Evolutionary conservation across 2,888 invertebrate genomes (phyloP).

Genomic region (Tuta absoluta): DNA sequence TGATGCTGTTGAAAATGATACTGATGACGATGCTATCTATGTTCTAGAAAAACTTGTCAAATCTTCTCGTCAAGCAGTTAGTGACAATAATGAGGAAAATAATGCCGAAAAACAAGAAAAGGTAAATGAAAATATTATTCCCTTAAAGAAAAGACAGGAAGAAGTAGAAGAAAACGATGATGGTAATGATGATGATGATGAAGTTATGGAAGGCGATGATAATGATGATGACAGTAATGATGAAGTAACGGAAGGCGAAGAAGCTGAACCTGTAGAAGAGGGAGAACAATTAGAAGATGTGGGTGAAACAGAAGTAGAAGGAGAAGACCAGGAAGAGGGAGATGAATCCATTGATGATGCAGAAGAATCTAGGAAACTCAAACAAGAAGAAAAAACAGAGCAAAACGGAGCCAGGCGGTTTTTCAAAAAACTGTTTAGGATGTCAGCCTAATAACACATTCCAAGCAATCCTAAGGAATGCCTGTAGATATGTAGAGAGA

Average conservation of each 20-base stretch:
- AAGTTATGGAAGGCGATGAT: not conserved
- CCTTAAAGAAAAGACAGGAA: conserved; percentile 8
- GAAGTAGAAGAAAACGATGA: not conserved
- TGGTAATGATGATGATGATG: not conserved
- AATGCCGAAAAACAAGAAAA: not conserved
- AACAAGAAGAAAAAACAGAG: not conserved
- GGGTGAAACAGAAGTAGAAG: not conserved
- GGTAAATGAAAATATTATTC: not conserved
- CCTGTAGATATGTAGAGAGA: conserved; percentile 10
- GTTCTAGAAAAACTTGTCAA: not conserved
- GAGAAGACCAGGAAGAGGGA: not conserved
- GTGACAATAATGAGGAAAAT: not conserved
- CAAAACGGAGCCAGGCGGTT: not conserved
- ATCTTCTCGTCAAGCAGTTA: not conserved
- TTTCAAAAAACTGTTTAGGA: conserved; percentile 16
- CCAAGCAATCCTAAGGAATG: conserved; percentile 17
- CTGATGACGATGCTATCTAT: not conserved
- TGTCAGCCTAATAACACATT: conserved; percentile 15
- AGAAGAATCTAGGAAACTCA: not conserved
- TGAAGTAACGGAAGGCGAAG: not conserved
- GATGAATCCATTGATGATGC: not conserved
- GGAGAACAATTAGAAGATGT: no score
- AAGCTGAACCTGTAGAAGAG: not conserved
- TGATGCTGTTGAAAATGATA: not conserved
- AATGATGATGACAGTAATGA: not conserved